These are phyloP conservation scores for Bombus waltoni DNA, from an alignment of 1,140 invertebrate genomes.

Conservation along the genomic window DNA sequence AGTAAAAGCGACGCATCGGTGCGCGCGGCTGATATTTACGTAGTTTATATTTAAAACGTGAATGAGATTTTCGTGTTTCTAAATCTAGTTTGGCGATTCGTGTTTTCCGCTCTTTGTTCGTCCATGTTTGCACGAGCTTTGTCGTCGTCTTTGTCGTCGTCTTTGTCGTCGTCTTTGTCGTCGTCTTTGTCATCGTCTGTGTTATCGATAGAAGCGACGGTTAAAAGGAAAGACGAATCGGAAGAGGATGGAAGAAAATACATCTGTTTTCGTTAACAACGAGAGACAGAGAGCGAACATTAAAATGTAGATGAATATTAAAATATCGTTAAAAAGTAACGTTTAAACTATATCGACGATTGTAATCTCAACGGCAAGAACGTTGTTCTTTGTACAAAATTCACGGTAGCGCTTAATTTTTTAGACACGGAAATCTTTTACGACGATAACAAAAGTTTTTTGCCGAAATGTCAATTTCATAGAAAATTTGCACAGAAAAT, in stretches of 20 bases:
- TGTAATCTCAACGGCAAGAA: no score
- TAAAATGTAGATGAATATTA: no score
- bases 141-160: no score
- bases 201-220: rapidly evolving
- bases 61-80: not conserved
- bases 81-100: not conserved
- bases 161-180: no score
- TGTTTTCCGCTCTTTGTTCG: not conserved
- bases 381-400: no score
- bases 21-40: not conserved
- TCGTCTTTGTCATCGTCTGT: not conserved
- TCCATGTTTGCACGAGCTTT: no score
- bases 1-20: not conserved
- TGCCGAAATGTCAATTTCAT: not conserved
- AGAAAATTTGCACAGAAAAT: not conserved
- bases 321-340: no score
- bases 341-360: no score
- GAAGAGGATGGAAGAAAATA: no score
- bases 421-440: no score
- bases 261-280: no score
- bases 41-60: conserved; percentile 26
- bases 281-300: no score
- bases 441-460: not conserved
- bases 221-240: rapidly evolving
- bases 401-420: rapidly evolving